A percentile compares a stretch with the other conserved stretches of the same genome.
Conservation (phyloP, 64 coral and sea anemone genomes). For the Platygyra sinensis region DNA sequence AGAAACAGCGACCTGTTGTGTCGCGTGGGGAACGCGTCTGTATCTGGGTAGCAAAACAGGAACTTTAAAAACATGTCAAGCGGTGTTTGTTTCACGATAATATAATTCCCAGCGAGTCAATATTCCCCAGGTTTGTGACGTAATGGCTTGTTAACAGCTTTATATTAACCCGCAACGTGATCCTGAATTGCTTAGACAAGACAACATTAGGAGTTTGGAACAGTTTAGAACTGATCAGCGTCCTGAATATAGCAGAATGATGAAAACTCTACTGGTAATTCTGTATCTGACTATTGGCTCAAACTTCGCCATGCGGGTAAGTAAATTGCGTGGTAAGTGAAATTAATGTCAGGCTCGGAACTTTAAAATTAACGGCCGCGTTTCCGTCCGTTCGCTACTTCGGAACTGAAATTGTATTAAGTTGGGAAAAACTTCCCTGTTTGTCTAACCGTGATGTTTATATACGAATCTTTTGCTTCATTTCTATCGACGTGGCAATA, state of each 20-base stretch:
- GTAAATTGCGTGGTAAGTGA: neutral
- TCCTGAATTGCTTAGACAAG: neutral
- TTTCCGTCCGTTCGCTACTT: neutral
- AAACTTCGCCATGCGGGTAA: neutral
- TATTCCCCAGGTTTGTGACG: neutral
- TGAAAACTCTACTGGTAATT: neutral
- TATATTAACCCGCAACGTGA: neutral
- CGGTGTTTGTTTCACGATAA: no score
- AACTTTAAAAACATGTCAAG: neutral
- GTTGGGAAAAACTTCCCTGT: neutral
- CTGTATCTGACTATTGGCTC: neutral
- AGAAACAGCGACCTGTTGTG: neutral
- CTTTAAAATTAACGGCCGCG: neutral
- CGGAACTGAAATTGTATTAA: neutral
- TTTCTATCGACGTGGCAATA: neutral
- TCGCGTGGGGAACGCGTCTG: neutral
- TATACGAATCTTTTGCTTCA: neutral
- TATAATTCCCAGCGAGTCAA: neutral
- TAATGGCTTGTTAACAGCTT: neutral
- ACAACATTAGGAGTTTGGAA: neutral
- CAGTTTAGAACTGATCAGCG: neutral
- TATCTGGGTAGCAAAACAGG: neutral
- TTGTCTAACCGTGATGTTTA: neutral
- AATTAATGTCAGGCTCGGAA: neutral
- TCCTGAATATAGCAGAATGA: neutral